A percentile compares a stretch with the other conserved stretches of the same genome.
Evolutionary conservation across 2,797 vertebrate species (phyloP).

Genomic region (Coracias cyanogaster): DNA sequence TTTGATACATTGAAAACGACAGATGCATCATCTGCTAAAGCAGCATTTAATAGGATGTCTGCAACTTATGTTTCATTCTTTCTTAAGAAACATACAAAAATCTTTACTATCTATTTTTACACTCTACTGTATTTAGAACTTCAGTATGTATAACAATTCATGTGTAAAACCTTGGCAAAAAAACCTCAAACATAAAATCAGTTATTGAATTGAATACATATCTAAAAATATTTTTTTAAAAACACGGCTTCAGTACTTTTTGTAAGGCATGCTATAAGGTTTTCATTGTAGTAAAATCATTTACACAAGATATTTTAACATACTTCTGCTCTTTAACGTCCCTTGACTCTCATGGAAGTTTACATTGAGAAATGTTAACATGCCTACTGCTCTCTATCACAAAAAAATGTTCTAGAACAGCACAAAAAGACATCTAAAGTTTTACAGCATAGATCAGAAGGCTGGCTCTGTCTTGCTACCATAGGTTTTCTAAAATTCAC

Average conservation of each 20-base stretch:
- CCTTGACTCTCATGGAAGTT: not conserved
- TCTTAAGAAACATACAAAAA: not conserved
- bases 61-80: not conserved
- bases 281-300: not conserved
- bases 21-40: not conserved
- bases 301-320: not conserved
- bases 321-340: not conserved
- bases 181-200: not conserved
- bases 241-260: not conserved
- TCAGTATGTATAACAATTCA: not conserved
- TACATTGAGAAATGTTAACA: not conserved
- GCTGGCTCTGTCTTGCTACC: not conserved
- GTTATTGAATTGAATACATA: not conserved
- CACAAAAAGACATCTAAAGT: not conserved
- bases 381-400: not conserved
- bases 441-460: fast-evolving
- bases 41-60: not conserved
- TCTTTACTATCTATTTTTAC: not conserved
- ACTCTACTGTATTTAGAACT: not conserved
- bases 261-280: not conserved
- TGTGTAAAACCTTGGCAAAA: not conserved
- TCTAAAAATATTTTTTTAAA: not conserved
- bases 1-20: not conserved
- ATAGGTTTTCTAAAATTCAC: not conserved
- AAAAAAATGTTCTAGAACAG: not conserved